These are phyloP conservation scores for Byasa hedistus DNA, from an alignment of 2,888 invertebrate species.

Conservation along the genomic window DNA sequence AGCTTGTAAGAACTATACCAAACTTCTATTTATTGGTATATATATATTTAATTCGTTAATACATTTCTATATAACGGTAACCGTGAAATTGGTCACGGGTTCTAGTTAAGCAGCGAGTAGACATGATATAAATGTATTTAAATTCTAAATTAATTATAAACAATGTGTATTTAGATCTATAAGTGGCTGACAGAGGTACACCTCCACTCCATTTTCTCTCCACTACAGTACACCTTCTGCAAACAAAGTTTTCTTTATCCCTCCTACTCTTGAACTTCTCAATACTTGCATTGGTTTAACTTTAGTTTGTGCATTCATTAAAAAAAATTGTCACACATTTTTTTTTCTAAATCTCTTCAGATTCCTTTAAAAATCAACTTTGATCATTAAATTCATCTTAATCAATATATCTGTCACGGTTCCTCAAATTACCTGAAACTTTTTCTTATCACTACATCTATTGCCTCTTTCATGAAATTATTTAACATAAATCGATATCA, in stretches of 20 bases:
- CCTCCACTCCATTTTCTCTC: background rate
- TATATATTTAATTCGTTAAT: background rate
- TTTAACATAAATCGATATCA: slow-evolving; percentile 3
- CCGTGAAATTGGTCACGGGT: background rate
- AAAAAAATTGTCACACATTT: background rate
- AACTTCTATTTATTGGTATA: slow-evolving; percentile 2
- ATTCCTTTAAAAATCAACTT: background rate
- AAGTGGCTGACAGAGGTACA: background rate
- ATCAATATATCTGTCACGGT: no score
- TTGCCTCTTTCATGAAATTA: slow-evolving; percentile 23
- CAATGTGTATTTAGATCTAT: slow-evolving; percentile 1
- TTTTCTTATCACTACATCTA: no score
- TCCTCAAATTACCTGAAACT: no score
- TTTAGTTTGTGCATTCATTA: background rate
- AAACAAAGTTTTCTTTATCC: background rate
- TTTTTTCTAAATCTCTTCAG: background rate
- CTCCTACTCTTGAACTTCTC: slow-evolving; percentile 9
- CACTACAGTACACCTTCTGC: background rate
- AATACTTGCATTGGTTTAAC: slow-evolving; percentile 7
- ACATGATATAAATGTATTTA: slow-evolving; percentile 9
- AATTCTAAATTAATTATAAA: slow-evolving; percentile 18
- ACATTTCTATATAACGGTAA: slow-evolving; percentile 2
- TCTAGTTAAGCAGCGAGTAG: background rate
- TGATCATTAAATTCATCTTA: no score
- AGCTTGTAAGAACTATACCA: slow-evolving; percentile 13